Evolutionary conservation across 64 coral and sea anemone species (phyloP), one percentile per base, ranked within the genome.

Genomic region (Pocillopora verrucosa): DNA sequence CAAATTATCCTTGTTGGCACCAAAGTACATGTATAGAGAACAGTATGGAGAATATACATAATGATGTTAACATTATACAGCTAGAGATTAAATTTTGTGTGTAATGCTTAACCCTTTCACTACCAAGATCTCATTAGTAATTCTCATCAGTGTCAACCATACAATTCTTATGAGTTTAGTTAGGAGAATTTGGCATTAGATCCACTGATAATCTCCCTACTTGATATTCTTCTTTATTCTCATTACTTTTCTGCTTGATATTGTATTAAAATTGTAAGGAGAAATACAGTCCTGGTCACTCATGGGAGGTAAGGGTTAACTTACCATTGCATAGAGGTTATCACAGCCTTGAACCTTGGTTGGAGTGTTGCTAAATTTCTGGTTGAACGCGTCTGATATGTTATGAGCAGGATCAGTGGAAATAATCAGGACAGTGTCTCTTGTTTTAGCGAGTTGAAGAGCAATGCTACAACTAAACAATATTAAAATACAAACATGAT

Each of bases 381-480:
- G 97, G 89, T 95, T 84, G 90, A 99, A 99, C 19, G 97, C 97
- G 93, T 99, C 97, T 16, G 97, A 99, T 77, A 99, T 99, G 70
- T 99, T 99, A 60, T 99, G 97, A 58, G 97, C 97, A 19, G 97
- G 97, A 75, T 99, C 97, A 70, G 97, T 99, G 10, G 97, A 99
- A 64, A 99, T 99, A 59, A 99, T 99, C 0, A 99, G 86, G 1
- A 99, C 97, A 76, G 83, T 93, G 10, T 95, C 79, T 88, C 97
- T 90, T 9, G 88, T 92, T 80, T 95, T 90, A 1, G 97, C 91
- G 65, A 99, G 80, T 75, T 95, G 94, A 13, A 99, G 75, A 9
- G 97, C 97, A 79, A 99, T 83, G 51, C 97, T 99, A 34, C 97
- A 95, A 72, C 97, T 99, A 70, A 78, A 92, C 20, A 70, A 25